Base-by-base conservation (phyloP, 2,888 invertebrate species). In the Galeruca laticollis region DNA sequence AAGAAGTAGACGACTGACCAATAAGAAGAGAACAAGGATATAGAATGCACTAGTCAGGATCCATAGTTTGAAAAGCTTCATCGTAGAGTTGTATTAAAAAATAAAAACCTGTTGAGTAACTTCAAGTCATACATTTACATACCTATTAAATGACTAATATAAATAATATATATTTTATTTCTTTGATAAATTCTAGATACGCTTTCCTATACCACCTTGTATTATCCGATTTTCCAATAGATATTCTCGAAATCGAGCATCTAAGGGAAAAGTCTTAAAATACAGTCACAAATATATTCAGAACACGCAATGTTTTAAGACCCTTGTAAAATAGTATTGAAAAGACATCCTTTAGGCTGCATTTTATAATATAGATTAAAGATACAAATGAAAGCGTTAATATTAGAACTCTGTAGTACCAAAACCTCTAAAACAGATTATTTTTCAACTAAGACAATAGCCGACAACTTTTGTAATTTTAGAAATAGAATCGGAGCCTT, bases 181-280 rank as follows among this genome's bases (percentile, higher is more conserved):
- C 47, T 18, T 47, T 3, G 15, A 9, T 9, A 15, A 47, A 47
- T 47, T 18, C 15, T 47, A n/a, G 0, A 18, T 9, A 47, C 15
- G 9, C 47, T 47, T 47, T 47, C 18, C 47, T 47, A 47, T 47
- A 47, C 47, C 47, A 47, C 47, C 47, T 47, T 47, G 47, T 47
- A 47, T 47, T 47, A 47, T 13, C 40, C 40, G 13, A 40, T n/a
- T 40, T n/a, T 40, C 47, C 18, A 47, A 47, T 9, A 47, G 47
- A 47, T 15, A 47, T 15, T 47, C 20, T 21, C n/a, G 9, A 20
- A 63, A 60, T 60, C 60, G 51, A 60, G 66, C 66, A 60, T 37
- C 66, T 66, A 60, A 59, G 40, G 57, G 59, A 66, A 37, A 10
- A 51, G 59, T 59, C 59, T 66, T 66, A 10, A 40, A 40, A 64